Evolutionary conservation across 2,113 vertebrate genomes (phyloP).

Genomic region (Chamaea fasciata): DNA sequence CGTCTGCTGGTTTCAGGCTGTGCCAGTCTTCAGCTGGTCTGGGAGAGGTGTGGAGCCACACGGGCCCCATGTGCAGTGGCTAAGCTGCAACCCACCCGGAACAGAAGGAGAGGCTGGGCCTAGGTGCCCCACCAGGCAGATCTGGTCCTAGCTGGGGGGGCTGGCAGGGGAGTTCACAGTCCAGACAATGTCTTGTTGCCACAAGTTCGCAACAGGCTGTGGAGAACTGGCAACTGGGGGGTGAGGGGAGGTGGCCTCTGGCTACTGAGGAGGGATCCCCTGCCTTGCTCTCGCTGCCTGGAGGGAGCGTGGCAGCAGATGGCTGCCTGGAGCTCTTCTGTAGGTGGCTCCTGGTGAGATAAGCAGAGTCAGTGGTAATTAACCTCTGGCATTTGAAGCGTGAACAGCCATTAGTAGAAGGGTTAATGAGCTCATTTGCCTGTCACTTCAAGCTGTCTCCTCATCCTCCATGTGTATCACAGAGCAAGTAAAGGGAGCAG

Average conservation of each 20-base stretch:
- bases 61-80: not conserved
- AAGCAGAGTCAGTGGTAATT: constrained; percentile 66
- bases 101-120: not conserved
- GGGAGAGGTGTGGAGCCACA: not conserved
- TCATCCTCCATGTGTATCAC: not conserved
- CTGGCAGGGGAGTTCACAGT: not conserved
- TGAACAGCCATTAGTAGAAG: constrained; percentile 55
- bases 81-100: not conserved
- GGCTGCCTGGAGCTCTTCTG: constrained; percentile 14
- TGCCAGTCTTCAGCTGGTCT: not conserved
- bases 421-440: constrained; percentile 56
- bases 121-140: not conserved
- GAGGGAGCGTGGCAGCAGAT: not conserved
- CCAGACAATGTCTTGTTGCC: not conserved
- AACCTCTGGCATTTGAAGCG: constrained; percentile 44
- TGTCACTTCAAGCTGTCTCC: constrained; percentile 32
- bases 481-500: not conserved
- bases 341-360: constrained; percentile 46
- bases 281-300: rapidly evolving
- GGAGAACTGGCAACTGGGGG: not conserved
- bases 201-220: not conserved
- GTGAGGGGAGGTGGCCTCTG: not conserved
- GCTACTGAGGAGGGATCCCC: not conserved
- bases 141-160: not conserved
- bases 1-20: not conserved